A percentile compares a stretch with the other conserved stretches of the same genome.
phyloP scores from a whole-genome alignment of 2,113 vertebrate species.

The Megaleporinus macrocephalus region DNA sequence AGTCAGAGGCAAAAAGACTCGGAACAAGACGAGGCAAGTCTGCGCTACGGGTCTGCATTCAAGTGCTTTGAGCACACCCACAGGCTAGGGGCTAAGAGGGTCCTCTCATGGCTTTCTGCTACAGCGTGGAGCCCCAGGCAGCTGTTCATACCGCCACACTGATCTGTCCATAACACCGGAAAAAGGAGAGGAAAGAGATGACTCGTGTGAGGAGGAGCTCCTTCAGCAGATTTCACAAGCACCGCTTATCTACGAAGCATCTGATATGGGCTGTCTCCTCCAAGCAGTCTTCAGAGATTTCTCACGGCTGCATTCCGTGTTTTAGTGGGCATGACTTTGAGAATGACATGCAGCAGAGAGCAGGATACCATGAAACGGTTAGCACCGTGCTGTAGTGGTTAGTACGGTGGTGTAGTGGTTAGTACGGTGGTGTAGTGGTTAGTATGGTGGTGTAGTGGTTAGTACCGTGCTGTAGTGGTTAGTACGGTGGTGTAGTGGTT shows the following conservation, averaged over 20 bases:
- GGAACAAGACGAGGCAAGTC: no score
- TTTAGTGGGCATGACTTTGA: no score
- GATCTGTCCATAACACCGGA: neutral
- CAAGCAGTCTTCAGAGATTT: neutral
- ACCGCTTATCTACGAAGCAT: neutral
- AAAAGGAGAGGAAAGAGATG: neutral
- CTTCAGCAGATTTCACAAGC: neutral
- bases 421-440: no score
- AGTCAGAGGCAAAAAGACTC: no score
- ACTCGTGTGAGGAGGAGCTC: neutral
- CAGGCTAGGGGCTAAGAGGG: neutral
- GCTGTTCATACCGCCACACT: neutral
- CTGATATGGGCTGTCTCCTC: neutral
- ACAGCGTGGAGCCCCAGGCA: neutral
- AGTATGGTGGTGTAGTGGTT: no score
- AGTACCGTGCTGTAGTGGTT: no score
- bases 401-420: no score
- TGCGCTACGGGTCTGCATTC: neutral
- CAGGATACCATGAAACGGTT: no score
- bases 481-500: no score
- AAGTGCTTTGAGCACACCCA: neutral
- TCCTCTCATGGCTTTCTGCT: neutral
- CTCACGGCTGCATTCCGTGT: neutral
- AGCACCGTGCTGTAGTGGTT: no score
- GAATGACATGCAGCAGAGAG: no score